phyloP scores from a whole-genome alignment of 2,113 vertebrate species.

The Cyprichromis sp. region DNA sequence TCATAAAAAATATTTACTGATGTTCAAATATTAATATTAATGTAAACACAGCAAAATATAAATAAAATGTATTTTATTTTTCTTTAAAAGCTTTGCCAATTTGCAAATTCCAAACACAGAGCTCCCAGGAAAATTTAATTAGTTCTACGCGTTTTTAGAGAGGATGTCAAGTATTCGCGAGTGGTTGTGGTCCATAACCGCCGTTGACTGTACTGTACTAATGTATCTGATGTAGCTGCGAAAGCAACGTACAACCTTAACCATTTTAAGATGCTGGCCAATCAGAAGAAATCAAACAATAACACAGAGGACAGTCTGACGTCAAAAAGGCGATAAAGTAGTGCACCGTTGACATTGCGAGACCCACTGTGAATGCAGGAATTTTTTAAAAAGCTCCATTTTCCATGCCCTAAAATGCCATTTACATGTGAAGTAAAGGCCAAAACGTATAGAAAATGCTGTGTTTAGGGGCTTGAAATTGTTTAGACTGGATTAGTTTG shows the following conservation, averaged over 20 bases:
- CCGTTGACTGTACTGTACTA: background rate
- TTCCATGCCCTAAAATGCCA: background rate
- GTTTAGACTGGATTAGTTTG: background rate
- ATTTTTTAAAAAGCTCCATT: background rate
- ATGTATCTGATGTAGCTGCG: background rate
- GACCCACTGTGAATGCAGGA: background rate
- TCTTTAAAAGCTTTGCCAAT: background rate
- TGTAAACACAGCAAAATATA: background rate
- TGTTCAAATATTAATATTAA: background rate
- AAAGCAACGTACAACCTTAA: background rate
- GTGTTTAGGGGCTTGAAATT: background rate
- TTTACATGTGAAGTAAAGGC: background rate
- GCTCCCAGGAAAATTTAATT: background rate
- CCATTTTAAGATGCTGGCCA: background rate
- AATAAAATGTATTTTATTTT: background rate
- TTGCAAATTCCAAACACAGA: background rate
- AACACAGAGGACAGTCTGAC: background rate
- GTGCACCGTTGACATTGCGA: rapidly evolving
- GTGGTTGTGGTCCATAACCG: background rate
- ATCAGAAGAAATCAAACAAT: background rate
- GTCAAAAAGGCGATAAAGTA: background rate
- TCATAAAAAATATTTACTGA: background rate
- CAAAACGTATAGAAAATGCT: background rate
- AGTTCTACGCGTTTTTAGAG: background rate
- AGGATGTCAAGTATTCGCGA: background rate